Base-by-base conservation (phyloP, 2,888 invertebrate species). In the Lasius platythorax region DNA sequence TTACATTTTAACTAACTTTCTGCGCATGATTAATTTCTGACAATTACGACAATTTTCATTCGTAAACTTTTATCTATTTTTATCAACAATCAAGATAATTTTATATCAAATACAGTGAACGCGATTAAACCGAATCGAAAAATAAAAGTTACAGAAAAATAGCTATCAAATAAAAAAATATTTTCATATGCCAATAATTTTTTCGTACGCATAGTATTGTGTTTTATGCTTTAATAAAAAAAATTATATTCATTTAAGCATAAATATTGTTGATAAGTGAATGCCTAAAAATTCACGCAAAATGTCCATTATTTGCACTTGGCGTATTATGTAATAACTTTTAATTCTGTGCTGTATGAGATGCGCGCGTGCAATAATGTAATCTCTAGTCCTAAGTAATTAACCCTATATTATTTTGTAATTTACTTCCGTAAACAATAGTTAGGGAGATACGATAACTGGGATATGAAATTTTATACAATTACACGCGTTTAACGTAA, bases 401-500 rank as follows among this genome's bases (percentile, higher is more conserved):
- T 50, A 18, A 12, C 23, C 18, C 61, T 28, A 46, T 33, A 37
- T 61, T 28, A 68, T 68, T 78, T 68, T 40, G 68, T 61, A 81
- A 72, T 61, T 72, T 18, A 43, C 23, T 56, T 58, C 33, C 23
- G 46, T 23, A 72, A 37, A 79, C 33, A 46, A 63, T 72, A 12
- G 12, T 40, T 46, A 46, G 43, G 33, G 58, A 70, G 72, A 46
- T 23, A 61, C 33, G 12, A 50, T 72, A 37, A 61, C 28, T 61
- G 46, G 18, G n/a, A 61, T 79, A 28, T 43, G 18, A 72, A 23
- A 81, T 81, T 61, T 72, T 73, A 61, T 46, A 18, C 46, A 61
- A 73, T 72, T 63, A 81, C 8, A 30, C 12, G 64, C 18, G n/a
- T 23, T 67, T 56, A 68, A 78, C 28, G 68, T 68, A 78, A 79